Conservation (phyloP, 2,797 vertebrate species). For the Tragopan temminckii region DNA sequence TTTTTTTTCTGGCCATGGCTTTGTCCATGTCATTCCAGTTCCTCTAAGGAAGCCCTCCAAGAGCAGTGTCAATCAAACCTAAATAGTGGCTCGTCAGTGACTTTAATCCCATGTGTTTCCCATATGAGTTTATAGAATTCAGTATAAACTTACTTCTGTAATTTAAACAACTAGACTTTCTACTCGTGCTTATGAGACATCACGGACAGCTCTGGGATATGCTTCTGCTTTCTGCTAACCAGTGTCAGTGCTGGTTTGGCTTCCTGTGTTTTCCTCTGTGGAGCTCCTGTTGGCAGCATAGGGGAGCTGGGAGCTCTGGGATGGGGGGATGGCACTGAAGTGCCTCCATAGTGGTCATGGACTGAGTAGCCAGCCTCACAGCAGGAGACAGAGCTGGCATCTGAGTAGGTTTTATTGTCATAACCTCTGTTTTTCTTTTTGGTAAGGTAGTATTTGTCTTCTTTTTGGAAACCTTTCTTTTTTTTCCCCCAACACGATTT, state of each 20-base stretch:
- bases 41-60: not conserved
- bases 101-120: not conserved
- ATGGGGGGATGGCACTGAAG: not conserved
- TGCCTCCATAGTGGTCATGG: not conserved
- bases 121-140: not conserved
- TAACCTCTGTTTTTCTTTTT: not conserved
- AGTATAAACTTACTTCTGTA: not conserved
- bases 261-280: not conserved
- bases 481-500: not conserved
- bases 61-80: not conserved
- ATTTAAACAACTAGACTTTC: not conserved
- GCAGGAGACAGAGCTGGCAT: not conserved
- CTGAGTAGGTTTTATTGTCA: not conserved
- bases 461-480: not conserved
- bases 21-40: not conserved
- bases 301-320: not conserved
- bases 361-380: not conserved
- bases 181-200: slow-evolving; percentile 12
- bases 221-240: not conserved
- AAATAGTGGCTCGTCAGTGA: not conserved
- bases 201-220: not conserved
- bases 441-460: not conserved
- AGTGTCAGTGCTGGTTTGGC: not conserved
- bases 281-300: not conserved
- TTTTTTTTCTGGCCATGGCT: not conserved